phyloP scores from a whole-genome alignment of 1,140 invertebrate genomes.

The Listronotus bonariensis region DNA sequence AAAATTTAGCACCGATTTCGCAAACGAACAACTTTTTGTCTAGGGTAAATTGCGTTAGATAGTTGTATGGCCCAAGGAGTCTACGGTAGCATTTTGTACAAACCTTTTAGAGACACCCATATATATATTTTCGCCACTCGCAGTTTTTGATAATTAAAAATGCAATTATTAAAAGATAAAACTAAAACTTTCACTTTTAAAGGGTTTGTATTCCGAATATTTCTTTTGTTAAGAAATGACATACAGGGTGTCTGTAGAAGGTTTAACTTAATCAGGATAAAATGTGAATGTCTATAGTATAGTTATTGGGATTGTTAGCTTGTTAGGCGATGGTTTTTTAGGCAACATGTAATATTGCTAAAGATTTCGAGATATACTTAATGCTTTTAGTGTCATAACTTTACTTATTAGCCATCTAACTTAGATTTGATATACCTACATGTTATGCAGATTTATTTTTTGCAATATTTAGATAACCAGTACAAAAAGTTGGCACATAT shows the following conservation, averaged over 20 bases:
- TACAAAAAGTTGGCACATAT: conserved; percentile 20
- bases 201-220: not conserved
- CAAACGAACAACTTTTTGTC: too few species aligned
- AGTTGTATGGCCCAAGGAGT: too few species aligned
- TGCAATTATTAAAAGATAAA: too few species aligned
- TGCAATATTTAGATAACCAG: conserved; percentile 21
- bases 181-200: too few species aligned
- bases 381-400: conserved; percentile 41
- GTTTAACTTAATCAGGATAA: conserved; percentile 20
- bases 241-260: conserved; percentile 9
- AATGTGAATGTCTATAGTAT: conserved; percentile 35
- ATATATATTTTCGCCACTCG: too few species aligned
- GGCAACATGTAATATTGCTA: conserved; percentile 37
- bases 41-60: too few species aligned
- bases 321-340: conserved; percentile 33
- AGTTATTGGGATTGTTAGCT: conserved; percentile 40
- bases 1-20: too few species aligned
- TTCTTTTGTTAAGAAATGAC: not conserved
- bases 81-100: too few species aligned
- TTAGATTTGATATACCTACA: conserved; percentile 15
- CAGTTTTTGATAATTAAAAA: too few species aligned
- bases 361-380: conserved; percentile 25
- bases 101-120: too few species aligned
- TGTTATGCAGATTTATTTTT: conserved; percentile 13
- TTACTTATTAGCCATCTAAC: conserved; percentile 31